Conservation (phyloP, 2,113 vertebrate species). For the Anguilla japonica region DNA sequence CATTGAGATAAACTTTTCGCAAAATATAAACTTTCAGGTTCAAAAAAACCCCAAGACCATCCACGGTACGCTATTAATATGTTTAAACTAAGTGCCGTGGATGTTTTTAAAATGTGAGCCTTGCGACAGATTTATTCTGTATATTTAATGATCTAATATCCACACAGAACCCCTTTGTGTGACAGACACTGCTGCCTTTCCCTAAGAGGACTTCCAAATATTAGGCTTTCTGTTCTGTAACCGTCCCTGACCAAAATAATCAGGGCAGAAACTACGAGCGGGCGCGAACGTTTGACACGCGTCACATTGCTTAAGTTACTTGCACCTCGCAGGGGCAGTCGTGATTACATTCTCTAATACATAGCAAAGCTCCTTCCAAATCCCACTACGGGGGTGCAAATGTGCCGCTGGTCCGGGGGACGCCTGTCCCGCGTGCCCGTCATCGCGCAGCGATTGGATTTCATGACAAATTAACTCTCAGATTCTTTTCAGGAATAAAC, state of each 20-base stretch:
- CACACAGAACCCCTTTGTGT: background rate
- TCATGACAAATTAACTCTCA: conserved; percentile 49
- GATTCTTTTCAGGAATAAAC: conserved; percentile 33
- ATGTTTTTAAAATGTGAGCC: background rate
- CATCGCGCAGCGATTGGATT: conserved; percentile 38
- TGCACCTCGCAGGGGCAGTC: background rate
- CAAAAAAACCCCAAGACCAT: background rate
- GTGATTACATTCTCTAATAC: conserved; percentile 11
- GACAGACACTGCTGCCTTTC: background rate
- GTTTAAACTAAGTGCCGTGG: background rate
- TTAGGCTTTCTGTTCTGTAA: conserved; percentile 9
- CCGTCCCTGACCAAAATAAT: conserved; percentile 28
- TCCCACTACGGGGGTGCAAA: conserved; percentile 16
- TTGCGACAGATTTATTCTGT: background rate
- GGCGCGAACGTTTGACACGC: conserved; percentile 22
- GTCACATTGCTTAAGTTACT: conserved; percentile 20
- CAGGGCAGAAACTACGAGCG: conserved; percentile 22
- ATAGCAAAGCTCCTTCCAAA: conserved; percentile 12
- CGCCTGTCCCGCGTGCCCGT: background rate
- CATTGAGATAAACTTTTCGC: background rate
- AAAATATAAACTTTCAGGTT: background rate
- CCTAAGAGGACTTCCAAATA: background rate
- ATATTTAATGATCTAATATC: background rate
- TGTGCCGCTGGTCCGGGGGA: background rate
- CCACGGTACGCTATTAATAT: background rate